Conservation (phyloP, 2,797 vertebrate species). For the Thalassophryne amazonica region DNA sequence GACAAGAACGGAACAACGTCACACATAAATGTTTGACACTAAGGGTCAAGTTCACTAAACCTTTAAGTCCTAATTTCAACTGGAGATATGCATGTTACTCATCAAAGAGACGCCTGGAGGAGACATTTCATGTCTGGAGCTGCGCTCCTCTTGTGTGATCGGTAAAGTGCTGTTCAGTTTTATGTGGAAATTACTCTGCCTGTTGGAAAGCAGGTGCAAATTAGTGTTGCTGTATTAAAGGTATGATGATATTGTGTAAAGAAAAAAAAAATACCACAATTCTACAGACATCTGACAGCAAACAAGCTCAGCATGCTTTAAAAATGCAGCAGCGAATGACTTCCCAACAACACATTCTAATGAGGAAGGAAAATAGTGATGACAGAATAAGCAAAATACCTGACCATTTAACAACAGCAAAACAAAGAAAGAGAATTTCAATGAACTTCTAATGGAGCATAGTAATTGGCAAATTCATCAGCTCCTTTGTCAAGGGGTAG, state of each 20-base stretch:
- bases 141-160: background rate
- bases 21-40: slow-evolving; percentile 17
- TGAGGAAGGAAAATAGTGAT: background rate
- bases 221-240: slow-evolving; percentile 7
- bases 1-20: slow-evolving; percentile 27
- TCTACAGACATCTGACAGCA: background rate
- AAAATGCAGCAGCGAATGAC: background rate
- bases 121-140: background rate
- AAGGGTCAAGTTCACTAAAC: slow-evolving; percentile 16
- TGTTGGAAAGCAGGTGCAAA: slow-evolving; percentile 14
- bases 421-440: background rate
- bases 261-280: background rate
- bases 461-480: too few relatives aligned
- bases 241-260: background rate
- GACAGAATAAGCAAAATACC: background rate
- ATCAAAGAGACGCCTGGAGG: slow-evolving; percentile 4
- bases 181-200: background rate
- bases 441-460: background rate
- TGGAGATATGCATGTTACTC: slow-evolving; percentile 18
- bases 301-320: background rate
- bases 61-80: slow-evolving; percentile 9
- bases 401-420: slow-evolving; percentile 3
- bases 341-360: background rate
- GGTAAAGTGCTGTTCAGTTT: background rate
- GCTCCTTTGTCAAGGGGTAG: too few relatives aligned